phyloP scores from a whole-genome alignment of 2,888 invertebrate genomes.

The Aricia artaxerxes region DNA sequence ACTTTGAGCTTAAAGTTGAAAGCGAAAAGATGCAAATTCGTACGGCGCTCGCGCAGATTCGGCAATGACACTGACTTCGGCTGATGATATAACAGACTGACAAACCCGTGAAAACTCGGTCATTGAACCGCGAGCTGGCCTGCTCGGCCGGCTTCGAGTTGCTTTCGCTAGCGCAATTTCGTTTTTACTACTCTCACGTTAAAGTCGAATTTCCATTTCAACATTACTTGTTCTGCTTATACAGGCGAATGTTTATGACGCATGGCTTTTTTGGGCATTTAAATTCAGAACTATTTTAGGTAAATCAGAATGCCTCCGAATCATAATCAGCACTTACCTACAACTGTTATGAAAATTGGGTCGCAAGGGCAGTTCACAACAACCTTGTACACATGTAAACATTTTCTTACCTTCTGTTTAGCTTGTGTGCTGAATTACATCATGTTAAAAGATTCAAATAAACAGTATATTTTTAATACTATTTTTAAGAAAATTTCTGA shows the following conservation, averaged over 20 bases:
- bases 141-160: constrained; percentile 54
- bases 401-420: background rate
- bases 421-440: no score
- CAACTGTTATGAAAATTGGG: background rate
- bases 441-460: no score
- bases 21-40: constrained; percentile 63
- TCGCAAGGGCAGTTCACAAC: background rate
- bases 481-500: background rate
- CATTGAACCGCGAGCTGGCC: constrained; percentile 72
- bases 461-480: no score
- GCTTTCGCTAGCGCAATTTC: constrained; percentile 73
- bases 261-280: constrained; percentile 43
- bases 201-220: constrained; percentile 60
- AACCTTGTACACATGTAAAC: background rate
- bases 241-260: constrained; percentile 59
- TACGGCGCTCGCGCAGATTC: constrained; percentile 62
- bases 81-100: constrained; percentile 80
- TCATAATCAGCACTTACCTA: background rate
- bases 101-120: constrained; percentile 81
- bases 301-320: background rate
- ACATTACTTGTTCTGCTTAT: constrained; percentile 49
- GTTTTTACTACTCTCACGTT: constrained; percentile 57
- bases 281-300: constrained; percentile 39
- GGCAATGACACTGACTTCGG: constrained; percentile 80
- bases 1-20: constrained; percentile 56